phyloP scores from a whole-genome alignment of 2,113 vertebrate genomes.

The Crotalus tigris region DNA sequence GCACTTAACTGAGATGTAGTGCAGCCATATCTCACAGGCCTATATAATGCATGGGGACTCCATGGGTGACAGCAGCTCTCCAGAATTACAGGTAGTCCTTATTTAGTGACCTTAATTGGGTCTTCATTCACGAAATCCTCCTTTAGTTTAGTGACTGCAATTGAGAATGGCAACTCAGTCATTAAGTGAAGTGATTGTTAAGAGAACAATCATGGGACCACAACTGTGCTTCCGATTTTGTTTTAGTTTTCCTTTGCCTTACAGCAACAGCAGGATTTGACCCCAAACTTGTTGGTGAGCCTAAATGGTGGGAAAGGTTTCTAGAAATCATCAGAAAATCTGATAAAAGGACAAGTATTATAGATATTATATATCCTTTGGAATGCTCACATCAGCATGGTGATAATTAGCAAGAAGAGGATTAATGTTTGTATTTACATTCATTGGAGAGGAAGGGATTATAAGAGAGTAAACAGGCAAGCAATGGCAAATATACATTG shows the following conservation, averaged over 20 bases:
- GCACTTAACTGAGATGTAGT: not conserved
- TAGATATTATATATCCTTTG: not conserved
- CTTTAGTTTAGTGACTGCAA: not conserved
- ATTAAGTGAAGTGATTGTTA: not conserved
- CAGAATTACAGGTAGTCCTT: not conserved
- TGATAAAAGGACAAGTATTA: not conserved
- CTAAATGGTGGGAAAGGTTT: not conserved
- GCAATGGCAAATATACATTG: not conserved
- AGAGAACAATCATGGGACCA: not conserved
- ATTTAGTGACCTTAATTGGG: not conserved
- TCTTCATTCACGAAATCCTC: not conserved
- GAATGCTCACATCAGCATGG: not conserved
- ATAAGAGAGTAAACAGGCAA: not conserved
- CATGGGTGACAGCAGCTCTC: not conserved
- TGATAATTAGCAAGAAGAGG: not conserved
- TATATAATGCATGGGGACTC: not conserved
- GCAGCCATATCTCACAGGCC: not conserved
- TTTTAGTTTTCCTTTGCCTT: not conserved
- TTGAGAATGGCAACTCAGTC: not conserved
- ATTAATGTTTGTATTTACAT: not conserved
- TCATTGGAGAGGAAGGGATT: not conserved
- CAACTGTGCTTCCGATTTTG: not conserved
- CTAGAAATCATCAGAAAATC: not conserved
- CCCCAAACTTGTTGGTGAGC: not conserved
- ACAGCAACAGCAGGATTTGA: not conserved